Conservation (phyloP, 2,797 vertebrate genomes). For the Corythornis leucogaster region DNA sequence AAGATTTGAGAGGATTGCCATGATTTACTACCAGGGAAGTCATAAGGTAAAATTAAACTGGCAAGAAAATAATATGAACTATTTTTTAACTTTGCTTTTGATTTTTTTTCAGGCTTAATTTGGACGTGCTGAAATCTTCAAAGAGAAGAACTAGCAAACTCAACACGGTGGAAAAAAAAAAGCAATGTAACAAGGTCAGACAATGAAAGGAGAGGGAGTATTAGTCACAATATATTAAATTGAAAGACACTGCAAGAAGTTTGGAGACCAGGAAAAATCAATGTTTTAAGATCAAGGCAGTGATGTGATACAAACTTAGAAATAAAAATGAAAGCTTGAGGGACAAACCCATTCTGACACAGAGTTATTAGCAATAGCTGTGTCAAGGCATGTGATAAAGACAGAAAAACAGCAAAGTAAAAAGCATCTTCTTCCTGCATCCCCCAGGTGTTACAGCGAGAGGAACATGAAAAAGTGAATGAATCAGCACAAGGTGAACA, state of each 20-base stretch:
- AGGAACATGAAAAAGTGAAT: background rate
- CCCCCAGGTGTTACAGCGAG: background rate
- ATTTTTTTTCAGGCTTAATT: background rate
- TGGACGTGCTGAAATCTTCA: background rate
- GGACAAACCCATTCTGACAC: background rate
- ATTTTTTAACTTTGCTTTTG: no score
- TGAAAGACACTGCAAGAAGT: background rate
- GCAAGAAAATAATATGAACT: background rate
- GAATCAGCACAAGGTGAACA: conserved; percentile 12
- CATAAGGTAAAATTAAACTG: background rate
- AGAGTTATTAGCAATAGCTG: background rate
- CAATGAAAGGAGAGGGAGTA: background rate
- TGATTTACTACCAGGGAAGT: background rate
- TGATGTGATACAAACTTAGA: background rate
- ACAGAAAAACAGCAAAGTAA: background rate
- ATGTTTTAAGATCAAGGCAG: background rate
- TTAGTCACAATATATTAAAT: background rate
- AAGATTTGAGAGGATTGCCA: background rate
- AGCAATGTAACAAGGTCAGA: conserved; percentile 1
- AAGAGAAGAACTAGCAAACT: background rate
- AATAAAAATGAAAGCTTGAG: background rate
- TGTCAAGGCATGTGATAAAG: background rate
- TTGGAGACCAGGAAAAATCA: background rate
- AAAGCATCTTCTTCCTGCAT: background rate
- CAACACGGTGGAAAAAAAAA: background rate